Evolutionary conservation across 2,797 vertebrate genomes (phyloP).

Genomic region (Acrossocheilus wenchowensis): DNA sequence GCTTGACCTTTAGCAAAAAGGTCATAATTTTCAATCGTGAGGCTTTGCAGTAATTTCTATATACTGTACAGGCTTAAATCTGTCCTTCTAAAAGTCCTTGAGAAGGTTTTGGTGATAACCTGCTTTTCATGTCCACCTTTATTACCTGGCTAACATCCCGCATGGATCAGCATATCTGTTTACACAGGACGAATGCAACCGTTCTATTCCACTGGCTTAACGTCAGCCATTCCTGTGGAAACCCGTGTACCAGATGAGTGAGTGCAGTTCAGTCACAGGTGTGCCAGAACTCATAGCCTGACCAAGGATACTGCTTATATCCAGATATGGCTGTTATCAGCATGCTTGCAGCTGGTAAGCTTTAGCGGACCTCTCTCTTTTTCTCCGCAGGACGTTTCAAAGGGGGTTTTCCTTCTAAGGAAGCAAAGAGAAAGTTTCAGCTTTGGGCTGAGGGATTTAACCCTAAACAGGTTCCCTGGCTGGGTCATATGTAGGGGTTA

Average conservation of each 20-base stretch:
- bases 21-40: not conserved
- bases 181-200: constrained; percentile 45
- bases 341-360: constrained; percentile 54
- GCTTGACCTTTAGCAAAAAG: not conserved
- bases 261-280: constrained; percentile 24
- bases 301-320: constrained; percentile 48
- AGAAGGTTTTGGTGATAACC: constrained; percentile 20
- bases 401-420: constrained; percentile 23
- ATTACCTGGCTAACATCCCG: constrained; percentile 33
- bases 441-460: constrained; percentile 20
- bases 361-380: constrained; percentile 57
- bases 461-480: not conserved
- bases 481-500: not conserved
- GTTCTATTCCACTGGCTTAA: constrained; percentile 65
- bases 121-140: constrained; percentile 11
- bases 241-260: constrained; percentile 24
- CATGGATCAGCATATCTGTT: constrained; percentile 66
- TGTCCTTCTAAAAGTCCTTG: constrained; percentile 12
- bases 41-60: not conserved
- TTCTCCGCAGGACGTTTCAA: constrained; percentile 21
- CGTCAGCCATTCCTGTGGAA: constrained; percentile 36
- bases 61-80: not conserved
- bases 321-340: constrained; percentile 48
- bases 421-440: constrained; percentile 53
- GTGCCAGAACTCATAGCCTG: constrained; percentile 38